Conservation (phyloP, 2,888 invertebrate genomes). For the Scotopteryx bipunctaria region DNA sequence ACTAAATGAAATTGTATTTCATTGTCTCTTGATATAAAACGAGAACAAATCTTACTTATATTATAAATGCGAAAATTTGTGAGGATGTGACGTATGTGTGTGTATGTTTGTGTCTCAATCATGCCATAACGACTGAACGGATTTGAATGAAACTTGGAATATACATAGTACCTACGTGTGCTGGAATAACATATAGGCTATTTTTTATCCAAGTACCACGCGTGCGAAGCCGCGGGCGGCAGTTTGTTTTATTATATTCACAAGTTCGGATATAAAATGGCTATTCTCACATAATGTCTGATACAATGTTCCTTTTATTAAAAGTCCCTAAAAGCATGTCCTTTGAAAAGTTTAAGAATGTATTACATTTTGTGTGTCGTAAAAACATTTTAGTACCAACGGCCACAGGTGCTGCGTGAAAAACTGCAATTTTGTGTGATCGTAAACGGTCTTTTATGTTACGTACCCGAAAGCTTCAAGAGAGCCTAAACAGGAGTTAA, state of each 20-base stretch:
- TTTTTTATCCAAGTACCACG: too few species aligned
- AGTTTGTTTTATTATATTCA: neutral
- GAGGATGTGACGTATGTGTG: too few species aligned
- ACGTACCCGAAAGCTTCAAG: conserved; percentile 39
- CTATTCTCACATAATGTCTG: neutral
- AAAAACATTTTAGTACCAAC: conserved; percentile 71
- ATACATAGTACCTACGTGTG: too few species aligned
- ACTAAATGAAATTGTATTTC: conserved; percentile 28
- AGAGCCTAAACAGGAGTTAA: conserved; percentile 40
- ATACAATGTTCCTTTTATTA: conserved; percentile 31
- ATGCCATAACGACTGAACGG: too few species aligned
- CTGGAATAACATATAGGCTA: too few species aligned
- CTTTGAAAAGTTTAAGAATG: conserved; percentile 50
- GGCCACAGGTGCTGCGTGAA: conserved; percentile 70
- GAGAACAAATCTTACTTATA: neutral
- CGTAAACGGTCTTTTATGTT: conserved; percentile 60
- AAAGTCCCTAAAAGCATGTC: conserved; percentile 30
- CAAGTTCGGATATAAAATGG: neutral
- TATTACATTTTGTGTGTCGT: conserved; percentile 60
- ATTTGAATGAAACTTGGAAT: too few species aligned
- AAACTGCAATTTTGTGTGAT: conserved; percentile 58
- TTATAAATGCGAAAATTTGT: too few species aligned
- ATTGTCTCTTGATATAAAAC: neutral
- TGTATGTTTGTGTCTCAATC: too few species aligned
- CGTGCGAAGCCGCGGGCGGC: too few species aligned